phyloP scores from a whole-genome alignment of 2,888 invertebrate genomes.

The Schrankia costaestrigalis region DNA sequence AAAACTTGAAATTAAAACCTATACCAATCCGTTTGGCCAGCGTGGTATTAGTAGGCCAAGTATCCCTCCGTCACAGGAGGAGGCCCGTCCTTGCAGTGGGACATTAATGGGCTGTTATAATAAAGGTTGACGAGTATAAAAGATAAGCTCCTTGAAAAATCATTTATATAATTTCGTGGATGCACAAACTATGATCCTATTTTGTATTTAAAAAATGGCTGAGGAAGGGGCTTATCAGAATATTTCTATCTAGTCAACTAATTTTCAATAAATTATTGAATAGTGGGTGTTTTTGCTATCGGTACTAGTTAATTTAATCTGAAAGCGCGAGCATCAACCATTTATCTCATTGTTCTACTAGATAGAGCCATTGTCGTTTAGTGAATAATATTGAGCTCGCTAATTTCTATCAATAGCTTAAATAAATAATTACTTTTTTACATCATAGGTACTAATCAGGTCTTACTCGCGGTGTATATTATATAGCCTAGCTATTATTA shows the following conservation, averaged over 20 bases:
- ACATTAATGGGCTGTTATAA: no score
- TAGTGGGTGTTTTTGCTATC: constrained; percentile 6
- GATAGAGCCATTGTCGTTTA: constrained; percentile 23
- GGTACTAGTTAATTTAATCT: constrained; percentile 62
- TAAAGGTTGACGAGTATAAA: no score
- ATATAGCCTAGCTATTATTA: no score
- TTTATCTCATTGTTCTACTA: constrained; percentile 54
- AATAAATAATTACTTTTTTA: not conserved
- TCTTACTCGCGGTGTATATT: no score
- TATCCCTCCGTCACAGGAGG: no score
- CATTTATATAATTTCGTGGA: no score
- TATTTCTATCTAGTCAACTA: not conserved
- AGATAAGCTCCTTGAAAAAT: no score
- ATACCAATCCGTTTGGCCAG: no score
- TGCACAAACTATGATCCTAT: not conserved
- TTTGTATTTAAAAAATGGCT: not conserved
- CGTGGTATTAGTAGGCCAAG: no score
- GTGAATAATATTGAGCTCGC: constrained; percentile 1
- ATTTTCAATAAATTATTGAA: not conserved
- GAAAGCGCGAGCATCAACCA: constrained; percentile 40
- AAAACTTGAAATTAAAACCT: no score
- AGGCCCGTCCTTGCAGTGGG: no score
- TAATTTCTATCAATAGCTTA: not conserved
- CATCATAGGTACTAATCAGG: no score
- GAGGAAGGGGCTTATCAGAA: not conserved